These are phyloP conservation scores for Rhadina sibilatrix DNA, from an alignment of 2,113 vertebrate genomes.

Conservation along the genomic window DNA sequence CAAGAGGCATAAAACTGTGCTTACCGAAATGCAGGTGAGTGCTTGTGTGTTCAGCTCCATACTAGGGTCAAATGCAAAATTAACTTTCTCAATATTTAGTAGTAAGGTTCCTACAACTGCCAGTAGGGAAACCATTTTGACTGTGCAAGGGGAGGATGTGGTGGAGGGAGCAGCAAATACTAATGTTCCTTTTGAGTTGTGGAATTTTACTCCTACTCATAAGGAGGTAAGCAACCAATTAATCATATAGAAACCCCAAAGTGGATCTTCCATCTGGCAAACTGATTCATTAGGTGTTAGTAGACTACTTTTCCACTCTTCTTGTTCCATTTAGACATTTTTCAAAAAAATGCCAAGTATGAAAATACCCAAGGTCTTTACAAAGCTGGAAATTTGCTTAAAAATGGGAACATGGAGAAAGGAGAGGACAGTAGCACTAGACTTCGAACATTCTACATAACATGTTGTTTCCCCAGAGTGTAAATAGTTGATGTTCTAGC, in stretches of 20 bases:
- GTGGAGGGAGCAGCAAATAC: not conserved
- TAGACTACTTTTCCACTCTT: not conserved
- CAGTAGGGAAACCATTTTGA: not conserved
- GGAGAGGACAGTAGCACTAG: not conserved
- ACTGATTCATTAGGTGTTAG: not conserved
- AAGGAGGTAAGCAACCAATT: not conserved
- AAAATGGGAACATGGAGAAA: not conserved
- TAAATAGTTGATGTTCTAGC: not conserved
- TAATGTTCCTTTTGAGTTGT: not conserved
- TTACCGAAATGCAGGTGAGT: conserved; percentile 88
- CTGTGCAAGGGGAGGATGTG: not conserved
- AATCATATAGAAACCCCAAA: not conserved
- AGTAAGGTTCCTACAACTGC: not conserved
- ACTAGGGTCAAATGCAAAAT: not conserved
- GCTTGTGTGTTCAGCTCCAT: not conserved
- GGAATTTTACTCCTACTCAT: not conserved
- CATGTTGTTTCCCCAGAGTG: not conserved
- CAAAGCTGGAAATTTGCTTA: not conserved
- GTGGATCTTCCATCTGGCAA: not conserved
- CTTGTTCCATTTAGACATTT: not conserved
- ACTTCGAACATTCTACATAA: not conserved
- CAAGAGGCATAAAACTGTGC: conserved; percentile 88
- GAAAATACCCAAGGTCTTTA: not conserved
- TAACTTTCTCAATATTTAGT: not conserved
- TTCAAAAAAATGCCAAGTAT: not conserved